Base-by-base conservation (phyloP, 1,140 invertebrate species). In the Aporrectodea caliginosa region DNA sequence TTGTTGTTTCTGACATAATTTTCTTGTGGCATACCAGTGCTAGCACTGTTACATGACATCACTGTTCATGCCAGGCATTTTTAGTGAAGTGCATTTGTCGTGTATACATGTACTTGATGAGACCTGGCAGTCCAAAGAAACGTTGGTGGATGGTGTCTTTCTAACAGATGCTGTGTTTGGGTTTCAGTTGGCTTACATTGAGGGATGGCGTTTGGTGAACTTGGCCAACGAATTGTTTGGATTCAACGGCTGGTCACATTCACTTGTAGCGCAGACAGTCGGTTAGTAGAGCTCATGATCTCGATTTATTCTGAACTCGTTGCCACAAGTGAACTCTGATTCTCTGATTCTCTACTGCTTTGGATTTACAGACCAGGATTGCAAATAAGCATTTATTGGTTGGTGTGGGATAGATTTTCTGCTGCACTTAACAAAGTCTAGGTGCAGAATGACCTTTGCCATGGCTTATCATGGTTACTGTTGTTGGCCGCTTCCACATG, bases 161-260 rank as follows among this genome's bases (percentile, higher is more conserved):
- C 29, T 75, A 35, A 33, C 14, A 22, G 16, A 35, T n/a, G 27
- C 35, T 43, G 69, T 58, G 58, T 35, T 30, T 29, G 77, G 16
- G 69, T 83, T 83, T 69, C 79, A 88, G 84, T 83, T 90, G 29
- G 89, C 88, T 32, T 90, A 90, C 81, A 86, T 90, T 78, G 89
- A 90, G 82, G 89, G 88, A 1, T 90, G 89, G 89, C 84, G 86
- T 29, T 70, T 90, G 69, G 86, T 89, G 58, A 86, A 86, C 71
- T 78, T 90, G 6, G 89, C 89, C 2, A 90, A 90, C 86, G 88
- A 90, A 82, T 86, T 86, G 22, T 90, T 90, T 88, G 89, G 89
- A 16, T 90, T 89, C 82, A 90, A 90, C 86, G 89, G 89, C n/a
- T 90, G 89, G 89, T 89, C 89, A 32, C 89, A 90, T 80, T 87